Base-by-base conservation (phyloP, 2,113 vertebrate species). In the Sceloporus undulatus region DNA sequence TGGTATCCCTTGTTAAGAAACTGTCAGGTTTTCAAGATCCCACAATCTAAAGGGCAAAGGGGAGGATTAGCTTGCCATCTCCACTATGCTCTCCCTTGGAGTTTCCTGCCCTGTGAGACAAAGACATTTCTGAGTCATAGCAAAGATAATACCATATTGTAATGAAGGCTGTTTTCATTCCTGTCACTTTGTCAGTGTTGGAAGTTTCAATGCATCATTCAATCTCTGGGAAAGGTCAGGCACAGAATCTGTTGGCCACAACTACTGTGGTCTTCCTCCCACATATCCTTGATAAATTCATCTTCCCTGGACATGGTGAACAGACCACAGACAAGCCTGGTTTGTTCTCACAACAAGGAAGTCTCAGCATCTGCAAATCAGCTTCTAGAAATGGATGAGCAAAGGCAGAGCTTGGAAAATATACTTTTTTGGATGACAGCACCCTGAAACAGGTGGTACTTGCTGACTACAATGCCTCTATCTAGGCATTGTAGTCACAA, bases 91-190 rank as follows among this genome's bases (percentile, higher is more conserved):
- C 68, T 52, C 76, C 48, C 71, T 59, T 74, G 78, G 27, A 78
- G 29, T 85, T 78, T 89, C 85, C 42, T 91, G 80, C 52, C 81
- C 29, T 29, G 70, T 86, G 85, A 87, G 2, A 13, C 70, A 88
- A 82, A 74, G 56, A 14, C n/a, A 7, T 82, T 90, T 94, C 89
- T 92, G 90, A 91, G 87, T 84, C 82, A 86, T 79, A 88, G 80
- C 23, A 81, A 74, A 85, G 85, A 90, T 62, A 91, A 85, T 52
- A 79, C 0, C 8, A 48, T 88, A 87, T 88, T 82, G 75, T 79
- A 91, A 95, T 83, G 85, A 89, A 91, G 87, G 66, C 52, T 21
- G 84, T 93, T 93, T 91, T 91, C 85, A 84, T 84, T 82, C 90
- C 86, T 93, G 91, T 92, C 90, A 93, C 91, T 90, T 87, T 90